phyloP scores from a whole-genome alignment of 2,113 vertebrate genomes.

The Australoheros scitulus region DNA sequence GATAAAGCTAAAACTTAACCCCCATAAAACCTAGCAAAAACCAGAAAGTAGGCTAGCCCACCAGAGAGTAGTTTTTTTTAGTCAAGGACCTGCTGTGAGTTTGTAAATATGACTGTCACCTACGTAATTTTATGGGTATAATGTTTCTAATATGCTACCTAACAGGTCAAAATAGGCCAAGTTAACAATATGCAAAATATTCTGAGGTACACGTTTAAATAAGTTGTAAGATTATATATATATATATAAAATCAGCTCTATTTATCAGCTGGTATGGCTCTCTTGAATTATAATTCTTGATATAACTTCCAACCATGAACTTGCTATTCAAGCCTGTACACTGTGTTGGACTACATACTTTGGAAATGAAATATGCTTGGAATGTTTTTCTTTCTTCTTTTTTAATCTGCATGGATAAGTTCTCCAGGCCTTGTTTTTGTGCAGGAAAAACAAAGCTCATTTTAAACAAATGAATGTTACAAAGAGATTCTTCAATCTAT shows the following conservation, averaged over 20 bases:
- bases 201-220: not conserved
- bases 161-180: not conserved
- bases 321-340: not conserved
- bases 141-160: not conserved
- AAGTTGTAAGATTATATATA: not conserved
- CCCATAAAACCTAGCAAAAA: not conserved
- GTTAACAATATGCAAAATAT: not conserved
- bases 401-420: not conserved
- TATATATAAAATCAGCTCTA: no score
- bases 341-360: not conserved
- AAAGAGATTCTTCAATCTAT: conserved; percentile 77
- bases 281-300: not conserved
- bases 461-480: conserved; percentile 74
- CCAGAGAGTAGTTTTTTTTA: not conserved
- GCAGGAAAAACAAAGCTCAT: conserved; percentile 64
- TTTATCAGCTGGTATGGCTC: no score
- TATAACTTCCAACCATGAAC: not conserved
- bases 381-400: not conserved
- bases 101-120: not conserved
- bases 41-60: not conserved
- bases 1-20: not conserved
- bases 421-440: conserved; percentile 16
- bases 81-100: not conserved
- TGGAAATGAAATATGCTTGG: not conserved
- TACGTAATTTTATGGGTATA: not conserved